phyloP scores from a whole-genome alignment of 92 coral and sea anemone genomes.

The Nematostella vectensis region DNA sequence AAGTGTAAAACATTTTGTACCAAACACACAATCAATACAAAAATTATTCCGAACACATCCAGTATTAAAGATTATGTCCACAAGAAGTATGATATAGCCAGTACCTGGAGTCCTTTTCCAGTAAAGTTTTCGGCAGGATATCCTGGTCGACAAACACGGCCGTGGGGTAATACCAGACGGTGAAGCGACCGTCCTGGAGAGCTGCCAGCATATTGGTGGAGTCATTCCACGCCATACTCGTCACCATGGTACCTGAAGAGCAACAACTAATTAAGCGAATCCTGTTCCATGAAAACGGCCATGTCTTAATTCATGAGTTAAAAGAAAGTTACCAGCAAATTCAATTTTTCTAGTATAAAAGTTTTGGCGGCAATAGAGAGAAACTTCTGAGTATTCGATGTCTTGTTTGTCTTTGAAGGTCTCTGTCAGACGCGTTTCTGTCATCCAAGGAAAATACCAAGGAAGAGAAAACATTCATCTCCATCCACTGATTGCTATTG shows the following conservation, averaged over 20 bases:
- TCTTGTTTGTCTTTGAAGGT: no score
- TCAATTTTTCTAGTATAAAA: no score
- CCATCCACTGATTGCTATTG: no score
- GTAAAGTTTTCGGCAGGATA: conserved; percentile 67
- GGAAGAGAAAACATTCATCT: no score
- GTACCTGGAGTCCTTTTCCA: conserved; percentile 95
- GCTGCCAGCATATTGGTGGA: conserved; percentile 93
- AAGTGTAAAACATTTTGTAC: no score
- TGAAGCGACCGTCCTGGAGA: conserved; percentile 89
- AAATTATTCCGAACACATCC: background rate
- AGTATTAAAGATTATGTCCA: background rate
- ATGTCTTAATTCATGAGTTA: no score
- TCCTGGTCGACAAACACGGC: conserved; percentile 98
- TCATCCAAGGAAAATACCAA: no score
- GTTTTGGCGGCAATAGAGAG: background rate
- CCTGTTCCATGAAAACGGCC: background rate
- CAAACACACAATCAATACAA: background rate
- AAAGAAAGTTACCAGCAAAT: no score
- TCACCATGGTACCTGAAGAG: conserved; percentile 82
- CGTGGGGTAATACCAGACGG: conserved; percentile 97
- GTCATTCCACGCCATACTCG: conserved; percentile 97
- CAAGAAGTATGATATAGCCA: no score
- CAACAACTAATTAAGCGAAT: background rate
- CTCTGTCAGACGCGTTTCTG: no score
- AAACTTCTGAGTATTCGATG: background rate